Base-by-base conservation (phyloP, 2,113 vertebrate genomes). In the Callipepla californica region DNA sequence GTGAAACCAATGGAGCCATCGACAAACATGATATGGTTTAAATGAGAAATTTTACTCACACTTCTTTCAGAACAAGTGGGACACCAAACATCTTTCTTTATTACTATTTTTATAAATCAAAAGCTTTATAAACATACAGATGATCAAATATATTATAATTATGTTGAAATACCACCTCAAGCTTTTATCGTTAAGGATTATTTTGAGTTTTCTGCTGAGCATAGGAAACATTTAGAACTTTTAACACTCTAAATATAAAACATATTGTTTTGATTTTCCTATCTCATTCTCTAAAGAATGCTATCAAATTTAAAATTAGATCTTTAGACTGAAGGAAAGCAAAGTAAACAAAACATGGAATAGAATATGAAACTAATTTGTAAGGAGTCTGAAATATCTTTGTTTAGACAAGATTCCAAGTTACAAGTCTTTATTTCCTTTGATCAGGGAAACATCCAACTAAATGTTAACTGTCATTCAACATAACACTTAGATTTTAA, bases 141-240 rank as follows among this genome's bases (percentile, higher is more conserved):
- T 94, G 80, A 85, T 57, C 93, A 88, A 94, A 96, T 95, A 95
- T 94, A 94, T 96, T 96, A 93, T 85, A 88, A 93, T 93, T 95
- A 55, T 45, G 40, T 78, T 83, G 85, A 91, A 91, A 87, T 80
- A 80, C 17, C 7, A 48, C 75, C 88, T 88, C 48, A 72, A 88
- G 36, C 51, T 91, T 94, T 94, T 72, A 84, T 42, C 26, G 53
- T 74, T 90, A 74, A 62, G 67, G 1, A 48, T 77, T 77, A 89
- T 87, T 93, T 87, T 87, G 42, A 77, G 32, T 82, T 86, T 90
- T 79, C 36, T 79, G 58, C 7, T 67, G 45, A 67, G 42, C 72
- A 85, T 65, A 90, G 36, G 40, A 83, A 94, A 90, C 7, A 45
- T 72, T 63, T 91, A 59, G 89, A 94, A 91, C 30, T 78, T 48